Conservation (phyloP, 2,113 vertebrate genomes). For the Pedionomus torquatus region DNA sequence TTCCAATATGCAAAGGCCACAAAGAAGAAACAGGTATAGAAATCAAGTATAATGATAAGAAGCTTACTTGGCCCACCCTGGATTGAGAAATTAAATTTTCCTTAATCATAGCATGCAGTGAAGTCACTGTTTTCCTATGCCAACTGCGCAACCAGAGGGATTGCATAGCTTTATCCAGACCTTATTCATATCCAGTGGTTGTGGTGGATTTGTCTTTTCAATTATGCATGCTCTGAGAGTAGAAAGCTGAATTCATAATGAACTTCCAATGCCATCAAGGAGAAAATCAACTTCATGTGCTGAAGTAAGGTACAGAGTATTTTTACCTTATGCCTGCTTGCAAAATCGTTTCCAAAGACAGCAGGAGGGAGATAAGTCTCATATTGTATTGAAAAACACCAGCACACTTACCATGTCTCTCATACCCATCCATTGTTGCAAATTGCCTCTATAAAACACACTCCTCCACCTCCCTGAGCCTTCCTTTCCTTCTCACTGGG, state of each 20-base stretch:
- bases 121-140: background rate
- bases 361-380: background rate
- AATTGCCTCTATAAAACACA: background rate
- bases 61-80: background rate
- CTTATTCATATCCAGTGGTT: background rate
- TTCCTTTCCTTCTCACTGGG: background rate
- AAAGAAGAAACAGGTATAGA: background rate
- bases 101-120: background rate
- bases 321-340: background rate
- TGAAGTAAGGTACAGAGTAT: background rate
- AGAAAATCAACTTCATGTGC: conserved; percentile 8
- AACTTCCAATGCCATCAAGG: conserved; percentile 21
- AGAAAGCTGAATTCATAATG: conserved; percentile 43
- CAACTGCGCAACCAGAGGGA: background rate
- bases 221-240: conserved; percentile 34
- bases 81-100: background rate
- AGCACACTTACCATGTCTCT: background rate
- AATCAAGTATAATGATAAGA: background rate
- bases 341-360: background rate
- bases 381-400: background rate
- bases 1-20: background rate
- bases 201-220: background rate
- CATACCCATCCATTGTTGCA: background rate
- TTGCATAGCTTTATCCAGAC: background rate
- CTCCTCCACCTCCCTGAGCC: background rate